Base-by-base conservation (phyloP, 2,797 vertebrate species). In the Girardinus metallicus region DNA sequence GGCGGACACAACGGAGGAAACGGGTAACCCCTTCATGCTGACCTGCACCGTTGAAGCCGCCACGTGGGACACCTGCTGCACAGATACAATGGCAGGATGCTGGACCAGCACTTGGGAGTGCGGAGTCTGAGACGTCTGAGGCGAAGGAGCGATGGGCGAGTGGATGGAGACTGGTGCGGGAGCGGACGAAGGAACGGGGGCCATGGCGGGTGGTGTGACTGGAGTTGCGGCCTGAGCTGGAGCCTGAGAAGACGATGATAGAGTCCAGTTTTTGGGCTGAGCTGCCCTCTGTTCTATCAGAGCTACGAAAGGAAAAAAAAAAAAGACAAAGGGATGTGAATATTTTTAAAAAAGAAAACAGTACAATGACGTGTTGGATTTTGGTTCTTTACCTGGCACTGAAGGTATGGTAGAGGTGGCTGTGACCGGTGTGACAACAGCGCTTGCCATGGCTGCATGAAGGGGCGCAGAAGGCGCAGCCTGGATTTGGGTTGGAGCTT, bases 321-420 rank as follows among this genome's bases (percentile, higher is more conserved):
- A 31, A 13, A 31, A 16, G 29, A 16, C 9, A 36, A 82, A 57
- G 4, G 2, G 18, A 39, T 47, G 1, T 6, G 12, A 31, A 68
- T 64, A 36, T n/a, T n/a, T 49, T 43, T 2, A 64, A 4, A 18
- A 31, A 73, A 84, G 2, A 8, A 51, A 57, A 15, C 68, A 21
- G 7, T 4, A 57, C 46, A 76, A 26, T 16, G 2, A 5, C 16
- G n/a, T 26, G 43, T 5, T 15, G 12, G 12, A 43, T 3, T 43
- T 2, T 68, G 26, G n/a, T 11, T 8, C 16, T 89, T 93, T 95
- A 99, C 98, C 97, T 89, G 97, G 96, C 84, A 97, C 95, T 43
- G 96, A 95, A 0, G 97, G 96, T 74, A 95, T 96, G 9, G 95
- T 91, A 2, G 80, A 89, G 68, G 94, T 94, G 85, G 93, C 91